A percentile compares a stretch with the other conserved stretches of the same genome.
phyloP scores from a whole-genome alignment of 2,113 vertebrate genomes.

The Tamias sibiricus region DNA sequence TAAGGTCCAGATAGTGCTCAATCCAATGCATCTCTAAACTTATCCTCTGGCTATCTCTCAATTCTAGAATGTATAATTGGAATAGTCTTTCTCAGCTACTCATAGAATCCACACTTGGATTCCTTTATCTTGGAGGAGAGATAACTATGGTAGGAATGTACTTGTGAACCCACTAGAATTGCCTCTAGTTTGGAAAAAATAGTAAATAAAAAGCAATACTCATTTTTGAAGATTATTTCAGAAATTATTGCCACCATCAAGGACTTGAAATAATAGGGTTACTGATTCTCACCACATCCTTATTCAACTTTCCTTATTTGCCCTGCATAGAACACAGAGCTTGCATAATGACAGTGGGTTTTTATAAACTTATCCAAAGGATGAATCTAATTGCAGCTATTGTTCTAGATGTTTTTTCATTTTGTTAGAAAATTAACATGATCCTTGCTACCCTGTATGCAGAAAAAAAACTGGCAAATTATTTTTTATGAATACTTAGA shows the following conservation, averaged over 20 bases:
- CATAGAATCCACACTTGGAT: not conserved
- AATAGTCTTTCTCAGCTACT: not conserved
- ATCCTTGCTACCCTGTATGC: not conserved
- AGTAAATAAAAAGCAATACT: not conserved
- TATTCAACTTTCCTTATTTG: not conserved
- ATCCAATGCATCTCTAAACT: not conserved
- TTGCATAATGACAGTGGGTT: not conserved
- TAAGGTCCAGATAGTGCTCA: not conserved
- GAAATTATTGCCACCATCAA: not conserved
- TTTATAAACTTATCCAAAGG: slow-evolving; percentile 14
- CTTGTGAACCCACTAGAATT: not conserved
- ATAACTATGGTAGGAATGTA: not conserved
- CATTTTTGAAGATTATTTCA: not conserved
- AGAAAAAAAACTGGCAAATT: not conserved
- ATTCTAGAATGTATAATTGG: not conserved
- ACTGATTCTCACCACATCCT: not conserved
- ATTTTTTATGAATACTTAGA: not conserved
- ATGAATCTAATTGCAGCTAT: not conserved
- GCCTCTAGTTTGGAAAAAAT: not conserved
- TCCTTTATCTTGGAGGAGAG: not conserved
- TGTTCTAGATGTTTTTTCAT: not conserved
- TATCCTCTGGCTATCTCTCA: not conserved
- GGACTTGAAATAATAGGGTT: not conserved
- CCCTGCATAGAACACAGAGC: not conserved
- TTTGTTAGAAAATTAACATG: not conserved